Evolutionary conservation across 1,140 invertebrate genomes (phyloP), one percentile per base, ranked within the genome.

Genomic region (Drosophila elegans): DNA sequence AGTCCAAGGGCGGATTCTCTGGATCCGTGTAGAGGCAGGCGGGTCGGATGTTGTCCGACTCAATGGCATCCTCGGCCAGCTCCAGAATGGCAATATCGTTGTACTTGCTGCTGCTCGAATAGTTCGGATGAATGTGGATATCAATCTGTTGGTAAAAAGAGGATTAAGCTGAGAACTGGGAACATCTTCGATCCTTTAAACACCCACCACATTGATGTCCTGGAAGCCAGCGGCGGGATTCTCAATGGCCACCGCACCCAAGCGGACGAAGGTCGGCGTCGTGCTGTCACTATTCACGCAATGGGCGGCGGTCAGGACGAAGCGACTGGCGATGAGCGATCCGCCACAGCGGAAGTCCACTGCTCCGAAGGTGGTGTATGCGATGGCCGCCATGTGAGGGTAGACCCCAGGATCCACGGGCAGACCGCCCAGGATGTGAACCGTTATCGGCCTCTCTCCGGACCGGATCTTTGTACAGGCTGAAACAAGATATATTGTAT

Each of bases 241-340:
- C 1, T 73, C 62, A 2, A 89, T 61, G 49, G 85, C 64, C 6
- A 92, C 67, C 2, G 80, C 57, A 27, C 91, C 91, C 36, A 92
- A 42, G 0, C 91, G 85, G 5, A 86, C 91, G 41, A 77, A 74
- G 3, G 54, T 25, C 3, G 91, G 89, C 1, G 10, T 25, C 1
- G 13, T 42, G 6, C 34, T 42, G 10, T 51, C 36, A 9, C 52
- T 61, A 5, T 79, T 94, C 4, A 97, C 92, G 75, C 97, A 97
- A 85, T 97, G 97, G 5, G 96, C 96, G 1, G 97, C 97, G 0
- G 97, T 97, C 10, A 94, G 64, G 11, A 94, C 91, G 52, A 92
- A 93, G 27, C 91, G 79, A 4, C 72, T 76, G 54, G 82, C 91
- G 56, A 94, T 93, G 48, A 94, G 61, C 10, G 93, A 93, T 10